Conservation (phyloP, 2,888 invertebrate species). For the Gasteruption jaculator region DNA sequence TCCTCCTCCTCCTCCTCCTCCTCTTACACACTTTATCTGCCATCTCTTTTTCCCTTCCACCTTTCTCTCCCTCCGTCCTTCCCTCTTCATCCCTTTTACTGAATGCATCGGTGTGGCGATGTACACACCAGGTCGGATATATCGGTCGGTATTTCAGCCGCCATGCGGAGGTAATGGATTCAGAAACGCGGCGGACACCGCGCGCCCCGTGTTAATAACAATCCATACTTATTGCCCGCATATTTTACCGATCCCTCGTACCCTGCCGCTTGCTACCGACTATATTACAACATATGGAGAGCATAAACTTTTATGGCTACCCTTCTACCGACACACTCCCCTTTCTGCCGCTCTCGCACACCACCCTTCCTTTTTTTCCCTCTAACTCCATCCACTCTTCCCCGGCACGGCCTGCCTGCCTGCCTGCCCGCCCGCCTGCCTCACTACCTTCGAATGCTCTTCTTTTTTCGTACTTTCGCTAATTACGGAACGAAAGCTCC, state of each 20-base stretch:
- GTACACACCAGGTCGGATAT: slow-evolving; percentile 49
- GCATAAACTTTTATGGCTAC: slow-evolving; percentile 53
- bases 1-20: background rate
- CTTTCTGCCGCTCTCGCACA: slow-evolving; percentile 22
- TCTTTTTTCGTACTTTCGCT: slow-evolving; percentile 35
- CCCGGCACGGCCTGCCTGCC: slow-evolving; percentile 11
- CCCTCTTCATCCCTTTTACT: background rate
- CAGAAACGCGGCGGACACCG: slow-evolving; percentile 52
- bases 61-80: slow-evolving; percentile 3
- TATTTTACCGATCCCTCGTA: slow-evolving; percentile 52
- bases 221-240: slow-evolving; percentile 53
- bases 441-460: slow-evolving; percentile 10
- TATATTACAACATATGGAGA: slow-evolving; percentile 53
- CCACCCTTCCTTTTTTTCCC: slow-evolving; percentile 27
- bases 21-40: too few relatives aligned
- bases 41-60: background rate
- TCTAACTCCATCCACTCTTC: slow-evolving; percentile 17
- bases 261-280: slow-evolving; percentile 43
- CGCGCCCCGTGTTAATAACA: slow-evolving; percentile 53
- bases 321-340: slow-evolving; percentile 41
- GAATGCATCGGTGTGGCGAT: slow-evolving; percentile 28
- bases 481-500: slow-evolving; percentile 34
- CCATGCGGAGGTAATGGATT: slow-evolving; percentile 53
- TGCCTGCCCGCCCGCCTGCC: slow-evolving; percentile 17
- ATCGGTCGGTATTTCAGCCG: slow-evolving; percentile 52